phyloP scores from a whole-genome alignment of 2,888 invertebrate species.

The Ecliptopera silaceata region DNA sequence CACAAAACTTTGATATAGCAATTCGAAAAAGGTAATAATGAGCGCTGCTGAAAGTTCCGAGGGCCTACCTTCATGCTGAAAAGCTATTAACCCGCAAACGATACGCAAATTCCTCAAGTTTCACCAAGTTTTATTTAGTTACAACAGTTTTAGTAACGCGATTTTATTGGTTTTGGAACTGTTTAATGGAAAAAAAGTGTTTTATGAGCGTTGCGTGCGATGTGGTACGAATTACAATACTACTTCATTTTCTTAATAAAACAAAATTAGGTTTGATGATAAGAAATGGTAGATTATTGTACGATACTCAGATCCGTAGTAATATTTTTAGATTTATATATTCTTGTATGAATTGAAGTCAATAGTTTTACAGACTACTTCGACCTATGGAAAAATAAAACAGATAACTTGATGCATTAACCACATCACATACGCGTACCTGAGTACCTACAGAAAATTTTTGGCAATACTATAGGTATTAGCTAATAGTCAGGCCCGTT shows the following conservation, averaged over 20 bases:
- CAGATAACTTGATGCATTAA: too few species aligned
- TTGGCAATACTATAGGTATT: slow-evolving; percentile 1
- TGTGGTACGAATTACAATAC: neutral
- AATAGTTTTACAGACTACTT: too few species aligned
- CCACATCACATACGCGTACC: too few species aligned
- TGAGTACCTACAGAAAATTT: neutral
- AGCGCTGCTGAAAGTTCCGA: slow-evolving; percentile 42
- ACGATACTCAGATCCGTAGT: too few species aligned
- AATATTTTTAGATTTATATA: too few species aligned
- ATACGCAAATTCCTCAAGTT: slow-evolving; percentile 45
- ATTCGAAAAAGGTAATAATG: slow-evolving; percentile 40
- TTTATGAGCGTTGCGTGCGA: slow-evolving; percentile 9
- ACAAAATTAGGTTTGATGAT: neutral
- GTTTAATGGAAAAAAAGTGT: slow-evolving; percentile 14
- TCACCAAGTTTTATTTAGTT: slow-evolving; percentile 36
- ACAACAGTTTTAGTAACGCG: slow-evolving; percentile 29
- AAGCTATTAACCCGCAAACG: slow-evolving; percentile 46
- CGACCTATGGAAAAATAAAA: too few species aligned
- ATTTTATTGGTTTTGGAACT: slow-evolving; percentile 26
- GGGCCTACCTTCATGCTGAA: slow-evolving; percentile 43
- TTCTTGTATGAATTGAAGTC: too few species aligned
- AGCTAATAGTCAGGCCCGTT: slow-evolving; percentile 33
- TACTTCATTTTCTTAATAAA: neutral
- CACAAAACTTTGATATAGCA: slow-evolving; percentile 44
- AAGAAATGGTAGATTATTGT: neutral